Evolutionary conservation across 2,888 invertebrate genomes (phyloP), one percentile per base, ranked within the genome.

Genomic region (Spilosoma lubricipeda): DNA sequence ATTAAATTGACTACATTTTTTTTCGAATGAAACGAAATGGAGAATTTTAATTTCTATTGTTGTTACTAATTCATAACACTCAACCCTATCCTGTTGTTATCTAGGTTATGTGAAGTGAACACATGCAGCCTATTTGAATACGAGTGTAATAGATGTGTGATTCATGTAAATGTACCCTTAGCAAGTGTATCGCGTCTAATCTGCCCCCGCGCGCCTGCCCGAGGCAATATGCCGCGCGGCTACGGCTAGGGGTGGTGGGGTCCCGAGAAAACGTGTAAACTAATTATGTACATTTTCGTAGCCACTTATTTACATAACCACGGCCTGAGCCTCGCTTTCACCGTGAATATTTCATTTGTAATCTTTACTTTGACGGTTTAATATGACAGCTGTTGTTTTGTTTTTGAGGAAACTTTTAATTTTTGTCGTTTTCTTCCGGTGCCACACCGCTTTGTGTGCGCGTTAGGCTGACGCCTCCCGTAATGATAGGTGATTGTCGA

Each of bases 211-310:
- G 82, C 80, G 84, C 79, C 81, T 77, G 80, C 80, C 75, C 76
- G 85, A 79, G 78, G 90, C 93, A 93, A 93, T 93, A 93, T 93
- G 93, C 90, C 91, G 88, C 88, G 89, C 69, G 71, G 64, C 27
- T 80, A 80, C 64, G 33, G 63, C 30, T 80, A 81, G 86, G 88
- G 90, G 88, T 83, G 90, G 90, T 82, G 87, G 90, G 90, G 90
- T 88, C 89, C 85, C 85, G 91, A 93, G 95, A 94, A 95, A 95
- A 95, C 94, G 95, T 95, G 95, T 95, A 95, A 95, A 95, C 95
- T 95, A 95, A 95, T 95, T 95, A 95, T 95, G 94, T 95, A 95
- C 94, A 93, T 95, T 95, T 95, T 95, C 94, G 95, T 95, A 93
- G 94, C 93, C 93, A 95, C 94, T 95, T 95, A 95, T 95, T 95